A percentile compares a stretch with the other conserved stretches of the same genome.
Conservation (phyloP, 2,888 invertebrate genomes). For the Erannis defoliaria region DNA sequence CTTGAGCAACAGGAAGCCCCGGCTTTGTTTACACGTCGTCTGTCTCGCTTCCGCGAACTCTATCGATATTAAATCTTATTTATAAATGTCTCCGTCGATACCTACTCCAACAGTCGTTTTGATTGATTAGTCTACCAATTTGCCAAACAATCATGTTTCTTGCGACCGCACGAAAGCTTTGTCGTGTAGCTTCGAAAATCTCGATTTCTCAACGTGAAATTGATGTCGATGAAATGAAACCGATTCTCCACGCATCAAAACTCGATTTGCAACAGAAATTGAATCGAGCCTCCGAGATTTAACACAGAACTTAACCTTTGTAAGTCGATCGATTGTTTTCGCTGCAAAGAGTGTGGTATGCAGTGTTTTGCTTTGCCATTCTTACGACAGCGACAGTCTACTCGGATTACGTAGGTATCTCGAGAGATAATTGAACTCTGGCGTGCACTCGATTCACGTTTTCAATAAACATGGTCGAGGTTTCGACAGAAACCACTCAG, state of each 20-base stretch:
- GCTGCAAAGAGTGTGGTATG: constrained; percentile 45
- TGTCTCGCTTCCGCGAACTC: constrained; percentile 50
- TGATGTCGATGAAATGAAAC: constrained; percentile 36
- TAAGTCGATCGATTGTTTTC: constrained; percentile 45
- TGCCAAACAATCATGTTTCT: constrained; percentile 18
- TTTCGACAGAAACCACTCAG: constrained; percentile 27
- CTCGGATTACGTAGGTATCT: constrained; percentile 30
- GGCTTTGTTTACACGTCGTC: constrained; percentile 54
- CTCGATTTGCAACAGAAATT: constrained; percentile 34
- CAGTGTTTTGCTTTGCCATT: constrained; percentile 45
- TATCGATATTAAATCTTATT: constrained; percentile 43
- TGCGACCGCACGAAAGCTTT: constrained; percentile 7
- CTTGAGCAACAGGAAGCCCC: constrained; percentile 59
- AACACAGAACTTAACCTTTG: constrained; percentile 43
- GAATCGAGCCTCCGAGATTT: constrained; percentile 10
- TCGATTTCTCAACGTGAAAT: constrained; percentile 24
- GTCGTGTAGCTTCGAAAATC: constrained; percentile 9
- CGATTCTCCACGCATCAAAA: constrained; percentile 39
- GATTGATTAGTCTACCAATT: constrained; percentile 35
- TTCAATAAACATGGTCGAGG: constrained; percentile 30
- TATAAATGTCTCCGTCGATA: constrained; percentile 43
- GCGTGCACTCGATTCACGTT: constrained; percentile 38
- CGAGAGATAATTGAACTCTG: constrained; percentile 33
- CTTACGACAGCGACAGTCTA: constrained; percentile 21
- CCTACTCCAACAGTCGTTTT: constrained; percentile 30